Evolutionary conservation across 1,140 invertebrate genomes (phyloP).

Genomic region (Maconellicoccus hirsutus): DNA sequence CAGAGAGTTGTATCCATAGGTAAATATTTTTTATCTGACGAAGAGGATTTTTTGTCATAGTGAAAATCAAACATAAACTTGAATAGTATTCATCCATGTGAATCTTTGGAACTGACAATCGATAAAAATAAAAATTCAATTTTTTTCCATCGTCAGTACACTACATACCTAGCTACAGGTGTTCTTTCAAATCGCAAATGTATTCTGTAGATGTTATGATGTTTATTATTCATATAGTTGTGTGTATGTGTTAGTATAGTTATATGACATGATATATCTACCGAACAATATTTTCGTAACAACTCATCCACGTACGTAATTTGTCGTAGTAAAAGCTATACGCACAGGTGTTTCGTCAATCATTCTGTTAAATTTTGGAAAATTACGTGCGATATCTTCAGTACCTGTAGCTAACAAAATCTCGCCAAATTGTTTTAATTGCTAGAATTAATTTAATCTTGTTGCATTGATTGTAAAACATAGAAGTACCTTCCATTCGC

Average conservation of each 20-base stretch:
- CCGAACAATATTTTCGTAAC: background rate
- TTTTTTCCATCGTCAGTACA: background rate
- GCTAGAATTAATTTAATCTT: too few relatives aligned
- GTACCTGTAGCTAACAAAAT: too few relatives aligned
- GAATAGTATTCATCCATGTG: too few relatives aligned
- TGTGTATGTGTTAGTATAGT: background rate
- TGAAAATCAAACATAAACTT: too few relatives aligned
- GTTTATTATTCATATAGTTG: background rate
- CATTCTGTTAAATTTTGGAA: background rate
- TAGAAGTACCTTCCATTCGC: too few relatives aligned
- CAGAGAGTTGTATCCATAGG: constrained; percentile 31
- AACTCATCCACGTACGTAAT: background rate
- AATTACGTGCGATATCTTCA: too few relatives aligned
- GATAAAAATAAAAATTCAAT: background rate
- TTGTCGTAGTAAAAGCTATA: background rate
- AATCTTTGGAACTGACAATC: too few relatives aligned
- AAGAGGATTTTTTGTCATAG: too few relatives aligned
- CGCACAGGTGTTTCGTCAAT: background rate
- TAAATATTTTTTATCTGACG: too few relatives aligned
- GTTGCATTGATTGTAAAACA: too few relatives aligned
- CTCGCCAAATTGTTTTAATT: too few relatives aligned
- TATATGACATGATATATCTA: background rate
- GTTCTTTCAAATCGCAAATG: background rate
- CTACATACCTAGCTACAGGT: background rate
- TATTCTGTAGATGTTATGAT: background rate